Percentiles rank a stretch among this genome's conserved stretches.
phyloP scores from a whole-genome alignment of 2,888 invertebrate species.

The Cheilosia vernalis region DNA sequence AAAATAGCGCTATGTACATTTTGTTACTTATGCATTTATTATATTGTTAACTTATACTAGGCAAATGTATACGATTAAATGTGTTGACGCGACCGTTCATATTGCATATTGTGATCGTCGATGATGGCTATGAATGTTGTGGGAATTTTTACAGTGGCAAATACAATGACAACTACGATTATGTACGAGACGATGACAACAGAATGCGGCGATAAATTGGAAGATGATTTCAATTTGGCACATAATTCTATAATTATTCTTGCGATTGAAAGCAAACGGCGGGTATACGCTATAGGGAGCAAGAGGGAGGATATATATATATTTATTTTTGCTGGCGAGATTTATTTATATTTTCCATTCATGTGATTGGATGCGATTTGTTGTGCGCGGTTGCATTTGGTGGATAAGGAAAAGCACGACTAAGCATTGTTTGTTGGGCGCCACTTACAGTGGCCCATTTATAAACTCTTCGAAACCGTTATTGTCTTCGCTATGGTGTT shows the following conservation, averaged over 20 bases:
- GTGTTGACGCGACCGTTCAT: constrained; percentile 39
- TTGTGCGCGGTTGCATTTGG: constrained; percentile 36
- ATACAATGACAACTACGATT: constrained; percentile 50
- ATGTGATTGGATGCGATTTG: constrained; percentile 47
- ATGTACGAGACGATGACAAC: constrained; percentile 60
- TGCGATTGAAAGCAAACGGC: constrained; percentile 15
- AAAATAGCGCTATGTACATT: constrained; percentile 67
- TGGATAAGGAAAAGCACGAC: constrained; percentile 3
- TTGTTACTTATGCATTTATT: constrained; percentile 21
- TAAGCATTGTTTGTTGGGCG: constrained; percentile 69
- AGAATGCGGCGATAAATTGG: constrained; percentile 68
- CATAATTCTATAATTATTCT: constrained; percentile 57
- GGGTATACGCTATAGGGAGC: neutral
- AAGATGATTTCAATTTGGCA: constrained; percentile 72
- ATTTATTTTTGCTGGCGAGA: neutral
- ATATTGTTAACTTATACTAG: constrained; percentile 34
- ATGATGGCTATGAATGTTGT: constrained; percentile 38
- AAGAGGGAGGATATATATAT: constrained; percentile 1
- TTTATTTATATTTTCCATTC: constrained; percentile 47
- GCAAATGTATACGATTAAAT: constrained; percentile 34
- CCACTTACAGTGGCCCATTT: constrained; percentile 79
- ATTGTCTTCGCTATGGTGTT: constrained; percentile 46
- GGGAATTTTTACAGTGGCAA: constrained; percentile 52
- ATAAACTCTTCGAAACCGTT: constrained; percentile 39
- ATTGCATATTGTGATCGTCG: constrained; percentile 35